phyloP scores from a whole-genome alignment of 2,113 vertebrate genomes.

The Carassius gibelio region DNA sequence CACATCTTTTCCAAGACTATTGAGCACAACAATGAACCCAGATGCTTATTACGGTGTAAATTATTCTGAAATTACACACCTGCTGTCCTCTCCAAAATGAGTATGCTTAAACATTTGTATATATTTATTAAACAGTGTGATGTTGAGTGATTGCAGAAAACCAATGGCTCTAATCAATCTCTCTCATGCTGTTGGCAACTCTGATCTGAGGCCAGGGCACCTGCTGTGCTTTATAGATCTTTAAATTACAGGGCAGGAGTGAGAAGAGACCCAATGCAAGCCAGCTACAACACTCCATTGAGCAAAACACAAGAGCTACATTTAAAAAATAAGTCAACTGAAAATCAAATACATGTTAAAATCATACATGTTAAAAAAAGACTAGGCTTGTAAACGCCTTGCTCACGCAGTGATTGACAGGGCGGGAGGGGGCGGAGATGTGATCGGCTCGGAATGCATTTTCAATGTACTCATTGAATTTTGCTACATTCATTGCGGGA shows the following conservation, averaged over 20 bases:
- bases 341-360: no score
- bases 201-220: constrained; percentile 39
- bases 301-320: neutral
- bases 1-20: constrained; percentile 18
- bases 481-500: no score
- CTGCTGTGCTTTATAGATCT: constrained; percentile 42
- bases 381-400: neutral
- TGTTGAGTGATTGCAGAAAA: constrained; percentile 33
- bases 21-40: constrained; percentile 34
- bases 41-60: constrained; percentile 27
- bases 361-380: no score
- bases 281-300: neutral
- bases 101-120: constrained; percentile 33
- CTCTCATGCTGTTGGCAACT: constrained; percentile 22
- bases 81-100: constrained; percentile 3
- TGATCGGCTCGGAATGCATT: no score
- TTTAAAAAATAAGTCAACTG: neutral
- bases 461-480: no score
- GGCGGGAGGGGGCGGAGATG: no score
- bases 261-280: constrained; percentile 24
- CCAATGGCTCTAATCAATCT: constrained; percentile 31
- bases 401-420: no score
- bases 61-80: constrained; percentile 31
- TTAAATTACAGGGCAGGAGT: constrained; percentile 7
- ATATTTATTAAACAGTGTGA: constrained; percentile 16